Evolutionary conservation across 2,888 invertebrate species (phyloP), one percentile per base, ranked within the genome.

Genomic region (Leptinotarsa tumamoca): DNA sequence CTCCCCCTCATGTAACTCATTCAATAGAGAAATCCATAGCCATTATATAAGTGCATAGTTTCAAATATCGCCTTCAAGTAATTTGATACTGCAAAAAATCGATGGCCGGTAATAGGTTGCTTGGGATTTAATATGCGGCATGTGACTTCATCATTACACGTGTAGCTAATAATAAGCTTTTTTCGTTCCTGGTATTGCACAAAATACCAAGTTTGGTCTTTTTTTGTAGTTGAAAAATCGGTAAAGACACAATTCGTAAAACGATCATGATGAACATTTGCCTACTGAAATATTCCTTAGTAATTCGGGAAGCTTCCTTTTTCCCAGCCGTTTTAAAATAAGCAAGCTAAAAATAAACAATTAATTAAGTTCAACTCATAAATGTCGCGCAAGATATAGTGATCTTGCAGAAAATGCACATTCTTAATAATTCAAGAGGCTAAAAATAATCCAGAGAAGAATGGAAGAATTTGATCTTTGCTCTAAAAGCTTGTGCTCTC

Each of bases 331-430:
- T 27, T 63, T 27, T 17, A 15, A 27, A 63, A 33, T 63, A 15
- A 17, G 27, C 33, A 33, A 27, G 33, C 63, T 63, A 17, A 63
- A 63, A 63, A 63, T 63, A 17, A 63, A 33, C 14, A 17, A 63
- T 63, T 3, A 63, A 63, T 27, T 63, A 61, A 58, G 63, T n/a
- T 63, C n/a, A n/a, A 33, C 63, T 58, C 63, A 63, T 63, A 63
- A 63, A 63, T 63, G 63, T 63, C 63, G 43, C 43, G 17, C 63
- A 63, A 63, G 63, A 63, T 43, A 63, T 63, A 63, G 43, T 33
- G 33, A 63, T 43, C 63, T n/a, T 63, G 27, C n/a, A 63, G 33
- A 63, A 63, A 33, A 63, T 63, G 63, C 63, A 33, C 63, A 63
- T 33, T 43, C 58, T 63, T 43, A 63, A 63, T 63, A 63, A 63